Evolutionary conservation across 2,113 vertebrate species (phyloP).

Genomic region (Plotosus lineatus): DNA sequence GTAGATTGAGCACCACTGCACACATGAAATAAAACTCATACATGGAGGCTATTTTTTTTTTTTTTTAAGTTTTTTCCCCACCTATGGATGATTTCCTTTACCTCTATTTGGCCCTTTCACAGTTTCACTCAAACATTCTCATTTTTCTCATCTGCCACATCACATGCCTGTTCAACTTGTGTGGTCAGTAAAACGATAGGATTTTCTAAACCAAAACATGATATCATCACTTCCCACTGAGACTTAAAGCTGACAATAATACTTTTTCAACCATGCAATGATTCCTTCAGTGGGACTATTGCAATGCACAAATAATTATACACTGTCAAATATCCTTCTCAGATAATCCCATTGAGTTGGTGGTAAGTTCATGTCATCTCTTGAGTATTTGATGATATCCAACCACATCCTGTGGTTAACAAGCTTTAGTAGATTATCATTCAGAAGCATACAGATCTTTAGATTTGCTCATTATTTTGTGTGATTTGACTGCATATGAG

Average conservation of each 20-base stretch:
- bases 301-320: constrained; percentile 29
- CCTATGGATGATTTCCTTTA: constrained; percentile 14
- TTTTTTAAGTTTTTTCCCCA: not conserved
- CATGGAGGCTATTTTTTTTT: constrained; percentile 3
- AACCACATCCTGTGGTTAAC: constrained; percentile 19
- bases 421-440: constrained; percentile 1
- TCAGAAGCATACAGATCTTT: not conserved
- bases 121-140: not conserved
- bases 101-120: not conserved
- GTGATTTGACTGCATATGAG: not conserved
- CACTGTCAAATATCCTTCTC: constrained; percentile 33
- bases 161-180: constrained; percentile 9
- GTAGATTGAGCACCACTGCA: not conserved
- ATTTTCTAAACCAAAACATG: constrained; percentile 32
- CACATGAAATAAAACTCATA: not conserved
- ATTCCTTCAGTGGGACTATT: constrained; percentile 18
- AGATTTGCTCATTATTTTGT: not conserved
- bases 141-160: constrained; percentile 22
- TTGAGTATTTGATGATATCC: constrained; percentile 11
- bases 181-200: constrained; percentile 27
- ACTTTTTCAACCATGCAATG: constrained; percentile 20
- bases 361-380: constrained; percentile 35
- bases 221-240: constrained; percentile 20
- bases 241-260: constrained; percentile 9
- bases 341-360: constrained; percentile 25